Evolutionary conservation across 2,797 vertebrate species (phyloP), one percentile per base, ranked within the genome.

Genomic region (Odontamblyopus rebecca): DNA sequence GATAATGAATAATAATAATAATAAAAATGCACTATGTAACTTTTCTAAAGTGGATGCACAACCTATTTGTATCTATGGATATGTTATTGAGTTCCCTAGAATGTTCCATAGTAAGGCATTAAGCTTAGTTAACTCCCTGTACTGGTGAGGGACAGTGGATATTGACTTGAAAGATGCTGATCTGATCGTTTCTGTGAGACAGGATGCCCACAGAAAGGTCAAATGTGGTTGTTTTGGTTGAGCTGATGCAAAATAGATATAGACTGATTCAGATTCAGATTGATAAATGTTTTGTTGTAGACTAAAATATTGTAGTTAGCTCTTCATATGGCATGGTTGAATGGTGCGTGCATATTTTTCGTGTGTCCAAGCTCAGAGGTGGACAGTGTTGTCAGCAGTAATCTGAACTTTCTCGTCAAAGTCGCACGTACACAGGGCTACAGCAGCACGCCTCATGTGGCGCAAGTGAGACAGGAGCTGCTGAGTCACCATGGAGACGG

Each of bases 401-500:
- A 89, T 88, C 75, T 82, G 72, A 85, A 82, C 70, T 83, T 77
- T 85, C 72, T 68, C 78, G 74, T 18, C 64, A 29, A 48, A 30
- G 59, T 61, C 59, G 15, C 59, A 60, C 59, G 27, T 29, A 60
- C 57, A 60, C 15, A 16, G 57, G 27, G 57, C 57, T 11, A 30
- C 59, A 57, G 27, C 29, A 6, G 27, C 23, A 53, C 27, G 29
- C 70, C 27, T 26, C 65, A 67, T 57, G 71, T 61, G 65, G 60
- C 75, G 41, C 70, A 66, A 76, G 80, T 81, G 57, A 44, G 71
- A 50, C 75, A 80, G 80, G 83, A 90, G 82, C 73, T 90, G 92
- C 91, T 91, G 91, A 91, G 88, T 93, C 90, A 92, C 88, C 83
- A 87, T 88, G 84, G 83, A 66, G 76, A 89, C 85, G 77, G 83